Conservation (phyloP, 2,797 vertebrate genomes). For the Silurus lanzhouensis region DNA sequence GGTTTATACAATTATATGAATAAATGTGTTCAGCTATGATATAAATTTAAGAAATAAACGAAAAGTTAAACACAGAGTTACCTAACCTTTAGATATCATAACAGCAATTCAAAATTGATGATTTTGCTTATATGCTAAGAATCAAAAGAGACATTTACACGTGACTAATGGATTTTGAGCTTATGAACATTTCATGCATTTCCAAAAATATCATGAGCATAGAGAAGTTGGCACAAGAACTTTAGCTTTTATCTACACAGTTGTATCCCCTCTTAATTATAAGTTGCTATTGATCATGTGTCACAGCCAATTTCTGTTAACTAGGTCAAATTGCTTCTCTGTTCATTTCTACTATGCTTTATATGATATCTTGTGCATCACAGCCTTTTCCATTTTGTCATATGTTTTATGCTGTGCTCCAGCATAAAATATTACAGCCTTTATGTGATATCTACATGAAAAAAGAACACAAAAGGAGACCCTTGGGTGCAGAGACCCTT, state of each 20-base stretch:
- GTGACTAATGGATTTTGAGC: constrained; percentile 8
- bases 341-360: not conserved
- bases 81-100: constrained; percentile 1
- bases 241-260: not conserved
- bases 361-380: not conserved
- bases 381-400: not conserved
- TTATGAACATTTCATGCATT: constrained; percentile 28
- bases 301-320: not conserved
- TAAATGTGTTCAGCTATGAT: not conserved
- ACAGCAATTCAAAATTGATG: not conserved
- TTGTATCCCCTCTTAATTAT: not conserved
- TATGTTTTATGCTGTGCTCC: not conserved
- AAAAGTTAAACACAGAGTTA: not conserved
- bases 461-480: not conserved
- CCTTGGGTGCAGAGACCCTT: constrained; percentile 12
- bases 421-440: not conserved
- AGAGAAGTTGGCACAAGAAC: not conserved
- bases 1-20: not conserved
- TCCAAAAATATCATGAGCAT: not conserved
- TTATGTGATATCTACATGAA: not conserved
- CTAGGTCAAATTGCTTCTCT: not conserved
- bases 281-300: not conserved
- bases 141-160: not conserved
- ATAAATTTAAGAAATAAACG: not conserved
- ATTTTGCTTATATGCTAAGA: not conserved